Evolutionary conservation across 2,797 vertebrate genomes (phyloP), one percentile per base, ranked within the genome.

Genomic region (Ctenochaetus hawaiiensis): DNA sequence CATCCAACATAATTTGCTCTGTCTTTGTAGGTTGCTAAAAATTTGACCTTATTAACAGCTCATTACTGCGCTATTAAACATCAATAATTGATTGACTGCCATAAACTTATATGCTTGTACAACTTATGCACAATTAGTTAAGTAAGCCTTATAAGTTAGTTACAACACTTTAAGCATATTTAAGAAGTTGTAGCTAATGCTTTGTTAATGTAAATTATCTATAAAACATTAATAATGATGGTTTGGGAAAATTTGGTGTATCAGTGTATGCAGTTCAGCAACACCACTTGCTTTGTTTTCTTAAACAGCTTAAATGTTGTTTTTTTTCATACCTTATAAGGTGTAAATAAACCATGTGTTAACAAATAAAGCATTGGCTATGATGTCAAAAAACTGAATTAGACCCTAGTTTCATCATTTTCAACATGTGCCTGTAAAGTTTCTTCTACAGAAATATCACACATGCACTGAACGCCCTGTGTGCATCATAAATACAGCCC

Each of bases 361-460:
- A 34, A 9, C 16, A 30, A 47, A 45, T 26, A 30, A 39, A 39
- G 0, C 11, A 22, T 34, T 23, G 13, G 8, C 53, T 34, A 17
- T 4, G 1, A 20, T 5, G 10, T 20, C 43, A 62, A 37, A 47
- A 57, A 26, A 0, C 30, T 3, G 57, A n/a, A 41, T 26, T 58
- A 11, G 17, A 45, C 43, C 41, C 4, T 34, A 26, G 20, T 17
- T 34, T 20, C 18, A 20, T 41, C 2, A 20, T 60, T 65, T 12
- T 26, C n/a, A 63, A 53, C 22, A 30, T 39, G 4, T 67, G 51
- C 20, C 66, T 61, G 30, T 53, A 48, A 49, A 7, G 6, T 60
- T 67, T 72, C 52, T 37, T 67, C 49, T 4, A 56, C 10, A 59
- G 51, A 57, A 78, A 66, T 77, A 20, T 52, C 52, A 52, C 68